phyloP scores from a whole-genome alignment of 53 echinoderm and acorn worm genomes.

The Holothuria scabra region DNA sequence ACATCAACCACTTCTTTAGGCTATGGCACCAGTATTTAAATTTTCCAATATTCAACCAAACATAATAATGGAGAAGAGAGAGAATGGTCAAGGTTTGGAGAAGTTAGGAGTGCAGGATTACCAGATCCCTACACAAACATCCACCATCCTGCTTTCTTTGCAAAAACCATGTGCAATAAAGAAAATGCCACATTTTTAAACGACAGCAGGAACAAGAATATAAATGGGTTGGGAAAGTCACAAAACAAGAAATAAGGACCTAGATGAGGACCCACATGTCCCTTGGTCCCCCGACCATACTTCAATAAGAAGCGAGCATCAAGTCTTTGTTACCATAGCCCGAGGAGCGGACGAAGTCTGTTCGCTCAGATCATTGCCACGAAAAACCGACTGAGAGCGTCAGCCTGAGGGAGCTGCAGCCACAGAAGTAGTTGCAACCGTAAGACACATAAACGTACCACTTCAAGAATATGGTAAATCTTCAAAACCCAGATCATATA shows the following conservation, averaged over 20 bases:
- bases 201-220: background rate
- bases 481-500: conserved; percentile 50
- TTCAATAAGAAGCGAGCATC: background rate
- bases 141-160: background rate
- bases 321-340: background rate
- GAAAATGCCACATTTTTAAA: background rate
- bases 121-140: conserved; percentile 27
- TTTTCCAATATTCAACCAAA: conserved; percentile 50
- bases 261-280: background rate
- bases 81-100: background rate
- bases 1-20: conserved; percentile 54
- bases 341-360: background rate
- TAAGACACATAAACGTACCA: conserved; percentile 3
- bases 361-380: too few species aligned
- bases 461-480: background rate
- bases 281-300: conserved; percentile 53
- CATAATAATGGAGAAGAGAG: conserved; percentile 30
- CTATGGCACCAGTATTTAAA: conserved; percentile 61
- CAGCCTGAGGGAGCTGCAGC: too few species aligned
- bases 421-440: conserved; percentile 3
- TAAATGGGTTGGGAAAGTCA: conserved; percentile 1
- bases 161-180: background rate
- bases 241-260: background rate
- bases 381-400: too few species aligned
- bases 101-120: conserved; percentile 3